Conservation (phyloP, 2,888 invertebrate genomes). For the Tolmerus cingulatus region DNA sequence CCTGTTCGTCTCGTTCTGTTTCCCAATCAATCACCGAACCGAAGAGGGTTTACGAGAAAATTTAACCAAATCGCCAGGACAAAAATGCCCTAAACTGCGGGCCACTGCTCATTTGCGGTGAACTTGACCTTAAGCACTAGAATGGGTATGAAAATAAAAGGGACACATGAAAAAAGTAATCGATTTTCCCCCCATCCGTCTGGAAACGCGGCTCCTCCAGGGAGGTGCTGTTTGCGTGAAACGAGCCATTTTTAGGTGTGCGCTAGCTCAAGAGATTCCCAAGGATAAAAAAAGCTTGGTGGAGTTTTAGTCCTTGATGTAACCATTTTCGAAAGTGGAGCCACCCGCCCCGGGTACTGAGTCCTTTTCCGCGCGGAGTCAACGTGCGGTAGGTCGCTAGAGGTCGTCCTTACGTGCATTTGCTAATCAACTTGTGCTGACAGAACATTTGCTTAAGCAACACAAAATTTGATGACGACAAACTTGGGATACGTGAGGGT, state of each 20-base stretch:
- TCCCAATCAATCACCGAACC: neutral
- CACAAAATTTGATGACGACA: neutral
- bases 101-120: neutral
- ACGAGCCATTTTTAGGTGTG: conserved; percentile 1
- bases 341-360: neutral
- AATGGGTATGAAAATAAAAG: neutral
- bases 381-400: conserved; percentile 19
- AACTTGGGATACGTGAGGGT: neutral
- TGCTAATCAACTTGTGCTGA: neutral
- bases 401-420: neutral
- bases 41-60: neutral
- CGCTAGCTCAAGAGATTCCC: conserved; percentile 17
- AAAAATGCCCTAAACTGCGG: neutral
- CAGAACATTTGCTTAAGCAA: neutral
- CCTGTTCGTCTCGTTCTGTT: neutral
- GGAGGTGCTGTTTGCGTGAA: neutral
- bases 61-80: neutral
- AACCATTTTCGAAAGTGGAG: neutral
- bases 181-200: neutral
- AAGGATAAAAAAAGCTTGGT: conserved; percentile 7
- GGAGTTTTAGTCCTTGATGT: conserved; percentile 10
- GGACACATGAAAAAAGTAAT: neutral
- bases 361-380: neutral
- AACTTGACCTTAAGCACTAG: conserved; percentile 1
- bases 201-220: neutral